Evolutionary conservation across 2,888 invertebrate species (phyloP).

Genomic region (Melanostoma scalare): DNA sequence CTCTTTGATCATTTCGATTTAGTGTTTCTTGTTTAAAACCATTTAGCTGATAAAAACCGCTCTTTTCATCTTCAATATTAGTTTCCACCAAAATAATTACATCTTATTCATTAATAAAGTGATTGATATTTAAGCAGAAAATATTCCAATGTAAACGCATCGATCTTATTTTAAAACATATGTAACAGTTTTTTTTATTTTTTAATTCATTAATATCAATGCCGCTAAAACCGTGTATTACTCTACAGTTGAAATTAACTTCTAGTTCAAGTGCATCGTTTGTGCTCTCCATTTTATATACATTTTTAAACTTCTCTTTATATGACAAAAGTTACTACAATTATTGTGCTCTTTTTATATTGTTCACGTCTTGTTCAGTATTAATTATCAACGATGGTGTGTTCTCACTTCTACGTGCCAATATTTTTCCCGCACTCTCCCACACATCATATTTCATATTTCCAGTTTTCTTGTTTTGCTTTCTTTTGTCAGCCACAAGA

Average conservation of each 20-base stretch:
- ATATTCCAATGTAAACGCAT: constrained; percentile 23
- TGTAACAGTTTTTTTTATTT: constrained; percentile 3
- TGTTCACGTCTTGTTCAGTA: constrained; percentile 17
- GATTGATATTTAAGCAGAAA: constrained; percentile 13
- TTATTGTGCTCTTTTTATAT: constrained; percentile 13
- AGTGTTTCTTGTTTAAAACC: neutral
- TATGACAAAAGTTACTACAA: neutral
- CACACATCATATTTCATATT: too few relatives aligned
- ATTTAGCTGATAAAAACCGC: neutral
- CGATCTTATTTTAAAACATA: constrained; percentile 19
- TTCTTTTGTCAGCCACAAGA: constrained; percentile 30
- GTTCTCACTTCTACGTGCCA: constrained; percentile 18
- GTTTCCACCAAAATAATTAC: constrained; percentile 23
- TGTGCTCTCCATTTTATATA: constrained; percentile 16
- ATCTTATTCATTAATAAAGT: constrained; percentile 11
- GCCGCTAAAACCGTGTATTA: constrained; percentile 39
- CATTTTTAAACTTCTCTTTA: constrained; percentile 14
- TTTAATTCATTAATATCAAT: constrained; percentile 33
- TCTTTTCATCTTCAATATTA: constrained; percentile 17
- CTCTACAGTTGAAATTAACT: constrained; percentile 28
- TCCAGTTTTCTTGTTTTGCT: constrained; percentile 35
- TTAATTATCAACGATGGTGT: neutral
- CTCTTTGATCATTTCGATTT: constrained; percentile 2
- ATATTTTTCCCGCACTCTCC: constrained; percentile 36
- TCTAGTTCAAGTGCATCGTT: neutral